These are phyloP conservation scores for Pectinophora gossypiella DNA, from an alignment of 1,140 invertebrate species.

Conservation along the genomic window DNA sequence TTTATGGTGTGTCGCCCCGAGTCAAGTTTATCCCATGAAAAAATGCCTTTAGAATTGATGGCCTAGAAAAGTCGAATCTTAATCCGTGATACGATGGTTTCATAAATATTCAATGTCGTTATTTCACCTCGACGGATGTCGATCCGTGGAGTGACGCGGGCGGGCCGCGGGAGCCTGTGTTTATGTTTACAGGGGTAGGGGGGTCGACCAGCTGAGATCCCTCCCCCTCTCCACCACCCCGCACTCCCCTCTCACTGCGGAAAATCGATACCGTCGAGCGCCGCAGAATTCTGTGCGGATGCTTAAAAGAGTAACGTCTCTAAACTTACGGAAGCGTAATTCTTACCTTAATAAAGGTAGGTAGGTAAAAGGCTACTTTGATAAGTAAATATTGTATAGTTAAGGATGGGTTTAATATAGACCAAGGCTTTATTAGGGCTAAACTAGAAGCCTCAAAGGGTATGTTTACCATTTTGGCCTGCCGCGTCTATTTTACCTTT, in stretches of 20 bases:
- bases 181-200: constrained; percentile 63
- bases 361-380: too few species aligned
- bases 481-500: too few species aligned
- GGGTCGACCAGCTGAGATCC: constrained; percentile 51
- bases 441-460: too few species aligned
- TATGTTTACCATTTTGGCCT: too few species aligned
- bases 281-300: constrained; percentile 53
- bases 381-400: too few species aligned
- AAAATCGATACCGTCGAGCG: constrained; percentile 65
- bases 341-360: too few species aligned
- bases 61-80: constrained; percentile 63
- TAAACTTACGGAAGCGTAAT: too few species aligned
- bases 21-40: too few species aligned
- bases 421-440: too few species aligned
- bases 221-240: constrained; percentile 16
- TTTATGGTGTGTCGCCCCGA: too few species aligned
- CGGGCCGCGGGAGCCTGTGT: constrained; percentile 48
- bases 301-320: constrained; percentile 43
- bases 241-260: constrained; percentile 37
- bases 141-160: constrained; percentile 50
- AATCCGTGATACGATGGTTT: constrained; percentile 59
- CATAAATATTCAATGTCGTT: constrained; percentile 70
- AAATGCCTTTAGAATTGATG: constrained; percentile 46
- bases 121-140: constrained; percentile 63
- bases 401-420: too few species aligned